Evolutionary conservation across 2,113 vertebrate species (phyloP), one percentile per base, ranked within the genome.

Genomic region (Sula dactylatra): DNA sequence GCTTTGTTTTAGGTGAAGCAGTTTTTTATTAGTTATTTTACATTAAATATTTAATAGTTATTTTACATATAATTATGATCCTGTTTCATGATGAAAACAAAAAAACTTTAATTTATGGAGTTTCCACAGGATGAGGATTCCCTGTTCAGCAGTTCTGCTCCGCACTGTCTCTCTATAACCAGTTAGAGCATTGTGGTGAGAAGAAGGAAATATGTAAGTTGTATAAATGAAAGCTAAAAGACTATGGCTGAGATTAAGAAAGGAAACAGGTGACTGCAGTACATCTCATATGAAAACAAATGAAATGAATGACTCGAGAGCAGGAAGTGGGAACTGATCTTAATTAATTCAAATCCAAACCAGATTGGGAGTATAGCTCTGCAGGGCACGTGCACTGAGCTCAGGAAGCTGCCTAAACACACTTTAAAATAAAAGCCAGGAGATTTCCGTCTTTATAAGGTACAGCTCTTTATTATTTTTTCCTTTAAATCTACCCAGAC

Each of bases 261-360:
- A 90, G 36, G 49, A 54, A 87, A 93, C 34, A 79, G 66, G 74
- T 88, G 79, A 92, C 61, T 82, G 44, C 36, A 79, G 32, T 47
- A 52, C 40, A 65, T 82, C 69, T 76, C 34, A 18, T 38, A 88
- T 45, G 40, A 61, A 73, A 91, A 76, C 21, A 82, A 69, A 58
- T 85, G 82, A 91, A 91, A 79, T 27, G 6, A 91, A 80, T 66
- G 10, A 87, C 38, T 76, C 6, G 9, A 77, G 82, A 95, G 86
- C 21, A 93, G 93, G 81, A 95, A 96, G 91, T 59, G 55, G 59
- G 38, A 95, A 67, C 26, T 64, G 47, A 54, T 79, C 49, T 76
- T 80, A 82, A 94, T 76, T 80, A 82, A 94, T 65, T 82, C 65
- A 94, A 93, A 97, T 86, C 44, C 89, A 89, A 90, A 88, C 4